Base-by-base conservation (phyloP, 2,888 invertebrate genomes). In the Drosophila setosimentum region DNA sequence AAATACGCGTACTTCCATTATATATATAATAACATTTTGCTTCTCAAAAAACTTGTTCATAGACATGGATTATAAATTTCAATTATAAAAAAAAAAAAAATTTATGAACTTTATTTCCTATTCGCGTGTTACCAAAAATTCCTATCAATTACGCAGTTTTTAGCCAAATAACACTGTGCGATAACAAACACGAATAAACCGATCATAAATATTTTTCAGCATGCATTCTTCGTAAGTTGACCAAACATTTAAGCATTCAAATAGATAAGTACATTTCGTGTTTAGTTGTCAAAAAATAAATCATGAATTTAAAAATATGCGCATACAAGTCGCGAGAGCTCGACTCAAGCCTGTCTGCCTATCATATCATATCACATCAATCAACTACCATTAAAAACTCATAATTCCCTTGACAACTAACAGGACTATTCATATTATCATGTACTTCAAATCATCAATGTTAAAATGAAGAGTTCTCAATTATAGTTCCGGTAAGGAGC, bases 161-260 rank as follows among this genome's bases (percentile, higher is more conserved):
- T 6, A 48, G 24, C 13, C 48, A 49, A 59, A 53, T 45, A 63
- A 60, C 30, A 32, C 18, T 48, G 35, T 42, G 29, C 37, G 60
- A 68, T 55, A 67, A 53, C 32, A 11, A 37, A 30, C n/a, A 50
- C 7, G 29, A 32, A 30, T 4, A 57, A 29, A 30, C 45, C 57
- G 24, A 55, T 30, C n/a, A 37, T 21, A 65, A 59, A 53, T 42
- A 37, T 50, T 49, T 48, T 61, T 30, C 76, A 73, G 62, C 50
- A 85, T 85, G 89, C 83, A 90, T 72, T 77, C 86, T 42, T 59
- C 77, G 83, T 83, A 89, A 83, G 83, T 83, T 63, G 21, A 42
- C 53, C 30, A 51, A 37, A 29, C 18, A 29, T 27, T 18, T 49
- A 10, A 50, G 11, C 3, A 29, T 29, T 66, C 21, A 40, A 37